Evolutionary conservation across 2,888 invertebrate genomes (phyloP).

Genomic region (Drosophila falleni): DNA sequence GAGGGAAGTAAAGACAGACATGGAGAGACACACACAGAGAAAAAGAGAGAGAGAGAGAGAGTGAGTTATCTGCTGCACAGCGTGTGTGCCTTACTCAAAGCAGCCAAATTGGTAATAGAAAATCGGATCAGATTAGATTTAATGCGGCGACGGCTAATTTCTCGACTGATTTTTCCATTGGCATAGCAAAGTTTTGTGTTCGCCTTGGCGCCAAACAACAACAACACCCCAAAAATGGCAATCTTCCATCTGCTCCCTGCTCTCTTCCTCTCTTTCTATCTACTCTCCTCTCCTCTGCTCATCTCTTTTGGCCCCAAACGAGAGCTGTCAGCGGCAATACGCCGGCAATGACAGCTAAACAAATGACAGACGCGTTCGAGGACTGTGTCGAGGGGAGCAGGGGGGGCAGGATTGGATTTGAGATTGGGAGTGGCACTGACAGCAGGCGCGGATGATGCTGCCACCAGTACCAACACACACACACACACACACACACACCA

Average conservation of each 20-base stretch:
- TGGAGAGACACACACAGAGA: conserved; percentile 17
- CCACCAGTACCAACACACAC: conserved; percentile 4
- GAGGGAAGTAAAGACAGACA: conserved; percentile 3
- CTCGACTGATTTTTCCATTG: conserved; percentile 73
- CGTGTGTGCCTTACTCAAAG: conserved; percentile 33
- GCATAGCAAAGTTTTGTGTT: conserved; percentile 39
- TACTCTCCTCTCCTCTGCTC: not conserved
- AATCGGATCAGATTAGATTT: conserved; percentile 80
- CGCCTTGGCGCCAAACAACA: conserved; percentile 65
- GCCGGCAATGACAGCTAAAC: conserved; percentile 80
- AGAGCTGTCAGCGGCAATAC: conserved; percentile 75
- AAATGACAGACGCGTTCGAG: conserved; percentile 69
- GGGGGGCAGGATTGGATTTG: conserved; percentile 18
- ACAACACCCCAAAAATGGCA: conserved; percentile 9
- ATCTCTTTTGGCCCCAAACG: conserved; percentile 32
- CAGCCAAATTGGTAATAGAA: conserved; percentile 77
- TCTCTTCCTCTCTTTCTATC: not conserved
- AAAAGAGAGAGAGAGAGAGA: no score
- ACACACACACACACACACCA: conserved; percentile 25
- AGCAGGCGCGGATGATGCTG: conserved; percentile 48
- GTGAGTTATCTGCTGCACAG: conserved; percentile 17
- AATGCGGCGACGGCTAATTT: conserved; percentile 79
- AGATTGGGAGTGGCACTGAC: conserved; percentile 46
- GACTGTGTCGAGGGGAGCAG: conserved; percentile 7
- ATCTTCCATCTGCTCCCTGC: not conserved